These are phyloP conservation scores for Leptodactylus fuscus DNA, from an alignment of 2,113 vertebrate genomes.

Conservation along the genomic window DNA sequence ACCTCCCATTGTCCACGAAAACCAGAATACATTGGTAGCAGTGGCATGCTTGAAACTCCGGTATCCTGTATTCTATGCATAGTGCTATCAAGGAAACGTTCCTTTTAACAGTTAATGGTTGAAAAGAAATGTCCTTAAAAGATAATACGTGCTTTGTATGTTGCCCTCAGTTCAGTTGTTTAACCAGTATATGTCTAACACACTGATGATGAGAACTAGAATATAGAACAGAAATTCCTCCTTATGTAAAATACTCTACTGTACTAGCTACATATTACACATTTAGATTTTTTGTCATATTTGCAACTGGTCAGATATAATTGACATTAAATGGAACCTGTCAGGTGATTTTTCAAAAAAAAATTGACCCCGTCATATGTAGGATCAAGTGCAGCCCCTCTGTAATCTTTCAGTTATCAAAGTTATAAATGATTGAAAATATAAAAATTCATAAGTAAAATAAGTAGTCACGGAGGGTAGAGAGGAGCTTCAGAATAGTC, in stretches of 20 bases:
- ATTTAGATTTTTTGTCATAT: constrained; percentile 11
- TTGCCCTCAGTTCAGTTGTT: constrained; percentile 4
- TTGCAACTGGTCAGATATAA: neutral
- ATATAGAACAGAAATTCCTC: neutral
- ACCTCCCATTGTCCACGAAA: constrained; percentile 31
- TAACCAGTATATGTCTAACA: neutral
- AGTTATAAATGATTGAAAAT: too few relatives aligned
- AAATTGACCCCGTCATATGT: too few relatives aligned
- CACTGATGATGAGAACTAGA: neutral
- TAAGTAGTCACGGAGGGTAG: too few relatives aligned
- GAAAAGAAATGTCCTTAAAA: constrained; percentile 16
- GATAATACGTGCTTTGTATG: constrained; percentile 1
- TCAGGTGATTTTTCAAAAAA: too few relatives aligned
- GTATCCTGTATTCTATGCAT: constrained; percentile 19
- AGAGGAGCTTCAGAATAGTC: too few relatives aligned
- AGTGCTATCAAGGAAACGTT: constrained; percentile 18
- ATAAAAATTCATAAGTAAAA: too few relatives aligned
- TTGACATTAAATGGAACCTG: neutral
- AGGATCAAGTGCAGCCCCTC: too few relatives aligned
- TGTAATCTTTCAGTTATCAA: too few relatives aligned
- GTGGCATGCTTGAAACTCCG: constrained; percentile 19
- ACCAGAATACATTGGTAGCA: constrained; percentile 39
- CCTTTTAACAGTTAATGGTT: constrained; percentile 21
- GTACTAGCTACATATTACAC: neutral
- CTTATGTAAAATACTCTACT: neutral